These are phyloP conservation scores for Ephialtes manifestator DNA, from an alignment of 2,888 invertebrate genomes.

Conservation along the genomic window DNA sequence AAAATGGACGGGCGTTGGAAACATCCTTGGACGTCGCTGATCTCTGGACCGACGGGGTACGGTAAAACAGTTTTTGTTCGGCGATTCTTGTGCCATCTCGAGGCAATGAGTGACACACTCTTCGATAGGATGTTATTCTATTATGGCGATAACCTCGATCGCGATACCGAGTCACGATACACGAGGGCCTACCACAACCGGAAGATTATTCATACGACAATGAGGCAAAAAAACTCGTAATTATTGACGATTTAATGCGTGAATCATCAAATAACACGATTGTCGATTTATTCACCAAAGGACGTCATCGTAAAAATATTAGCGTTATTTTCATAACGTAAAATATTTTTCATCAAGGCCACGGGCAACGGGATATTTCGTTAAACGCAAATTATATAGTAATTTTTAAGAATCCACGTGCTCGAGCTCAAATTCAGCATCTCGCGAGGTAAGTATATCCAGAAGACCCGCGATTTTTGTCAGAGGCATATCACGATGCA, in stretches of 20 bases:
- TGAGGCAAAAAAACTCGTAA: background rate
- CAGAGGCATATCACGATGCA: too few species aligned
- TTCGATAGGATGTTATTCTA: constrained; percentile 15
- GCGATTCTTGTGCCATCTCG: background rate
- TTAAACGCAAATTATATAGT: too few species aligned
- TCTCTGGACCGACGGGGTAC: too few species aligned
- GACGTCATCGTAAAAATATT: constrained; percentile 60
- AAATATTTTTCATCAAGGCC: constrained; percentile 50
- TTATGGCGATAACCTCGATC: constrained; percentile 3
- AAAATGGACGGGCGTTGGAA: constrained; percentile 43
- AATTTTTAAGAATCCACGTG: too few species aligned
- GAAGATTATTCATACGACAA: background rate
- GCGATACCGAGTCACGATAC: background rate
- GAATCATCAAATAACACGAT: background rate
- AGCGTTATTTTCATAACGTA: constrained; percentile 48
- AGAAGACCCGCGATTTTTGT: too few species aligned
- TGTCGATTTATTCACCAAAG: constrained; percentile 7
- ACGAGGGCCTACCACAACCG: constrained; percentile 7
- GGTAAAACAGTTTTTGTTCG: constrained; percentile 13
- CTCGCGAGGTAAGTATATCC: too few species aligned
- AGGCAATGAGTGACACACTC: background rate
- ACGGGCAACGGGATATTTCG: constrained; percentile 31
- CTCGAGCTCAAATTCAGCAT: too few species aligned
- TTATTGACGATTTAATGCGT: constrained; percentile 4
- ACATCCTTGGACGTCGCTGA: constrained; percentile 49